These are phyloP conservation scores for Chloromyia formosa DNA, from an alignment of 2,888 invertebrate species.

Conservation along the genomic window DNA sequence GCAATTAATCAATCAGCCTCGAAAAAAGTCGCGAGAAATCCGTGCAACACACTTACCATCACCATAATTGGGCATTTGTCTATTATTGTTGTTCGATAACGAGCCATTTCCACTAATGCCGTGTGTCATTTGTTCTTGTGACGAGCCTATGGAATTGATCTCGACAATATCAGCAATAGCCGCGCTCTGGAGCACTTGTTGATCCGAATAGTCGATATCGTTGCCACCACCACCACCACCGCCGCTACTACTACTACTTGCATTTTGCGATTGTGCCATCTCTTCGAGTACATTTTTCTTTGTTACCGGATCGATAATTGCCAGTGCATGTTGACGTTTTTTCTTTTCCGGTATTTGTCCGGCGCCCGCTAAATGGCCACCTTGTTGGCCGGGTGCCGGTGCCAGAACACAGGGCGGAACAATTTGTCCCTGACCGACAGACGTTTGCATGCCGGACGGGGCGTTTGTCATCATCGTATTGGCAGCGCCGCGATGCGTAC, in stretches of 20 bases:
- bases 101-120: not conserved
- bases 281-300: slow-evolving; percentile 60
- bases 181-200: slow-evolving; percentile 3
- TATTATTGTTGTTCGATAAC: not conserved
- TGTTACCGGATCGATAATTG: slow-evolving; percentile 61
- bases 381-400: slow-evolving; percentile 8
- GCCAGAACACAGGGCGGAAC: slow-evolving; percentile 62
- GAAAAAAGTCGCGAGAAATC: too few species aligned
- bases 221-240: not conserved
- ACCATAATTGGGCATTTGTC: slow-evolving; percentile 16
- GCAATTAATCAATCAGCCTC: too few species aligned
- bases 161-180: too few species aligned
- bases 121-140: slow-evolving; percentile 11
- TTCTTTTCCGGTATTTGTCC: slow-evolving; percentile 44
- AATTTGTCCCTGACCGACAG: slow-evolving; percentile 63
- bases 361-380: not conserved
- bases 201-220: slow-evolving; percentile 22
- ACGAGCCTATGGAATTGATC: not conserved
- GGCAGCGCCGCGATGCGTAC: slow-evolving; percentile 19
- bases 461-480: slow-evolving; percentile 62
- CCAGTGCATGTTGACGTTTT: slow-evolving; percentile 58
- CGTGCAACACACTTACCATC: not conserved
- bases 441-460: slow-evolving; percentile 58
- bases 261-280: slow-evolving; percentile 51
- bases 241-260: slow-evolving; percentile 46